Percentiles rank a stretch among this genome's conserved stretches.
Conservation (phyloP, 64 coral and sea anemone species). For the Montipora foliosa region DNA sequence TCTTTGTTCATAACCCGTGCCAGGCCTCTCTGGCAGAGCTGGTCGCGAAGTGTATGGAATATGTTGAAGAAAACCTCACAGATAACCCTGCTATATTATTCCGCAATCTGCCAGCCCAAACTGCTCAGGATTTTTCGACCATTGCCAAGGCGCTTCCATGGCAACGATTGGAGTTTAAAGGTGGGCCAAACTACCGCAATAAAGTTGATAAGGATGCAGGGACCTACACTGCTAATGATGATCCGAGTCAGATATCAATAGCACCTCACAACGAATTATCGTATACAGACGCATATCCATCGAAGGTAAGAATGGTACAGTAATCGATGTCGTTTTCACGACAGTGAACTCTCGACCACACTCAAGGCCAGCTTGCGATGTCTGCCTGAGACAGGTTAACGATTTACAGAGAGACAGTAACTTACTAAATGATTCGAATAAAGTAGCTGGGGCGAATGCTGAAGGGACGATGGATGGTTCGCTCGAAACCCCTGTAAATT, state of each 20-base stretch:
- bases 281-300: slow-evolving; percentile 52
- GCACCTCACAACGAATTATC: slow-evolving; percentile 79
- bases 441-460: too few relatives aligned
- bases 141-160: slow-evolving; percentile 52
- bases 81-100: slow-evolving; percentile 71
- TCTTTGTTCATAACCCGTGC: slow-evolving; percentile 22
- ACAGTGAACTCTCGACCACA: not conserved
- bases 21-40: slow-evolving; percentile 30
- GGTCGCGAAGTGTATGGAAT: slow-evolving; percentile 37
- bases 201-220: slow-evolving; percentile 1
- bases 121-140: slow-evolving; percentile 3
- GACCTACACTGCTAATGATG: slow-evolving; percentile 76
- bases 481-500: too few relatives aligned
- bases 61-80: slow-evolving; percentile 67
- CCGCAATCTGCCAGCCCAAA: slow-evolving; percentile 51
- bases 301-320: slow-evolving; percentile 42
- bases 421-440: too few relatives aligned
- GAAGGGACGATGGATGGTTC: too few relatives aligned
- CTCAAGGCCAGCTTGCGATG: too few relatives aligned
- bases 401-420: too few relatives aligned
- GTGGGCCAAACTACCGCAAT: slow-evolving; percentile 46
- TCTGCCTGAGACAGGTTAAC: too few relatives aligned
- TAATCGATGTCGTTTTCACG: not conserved
- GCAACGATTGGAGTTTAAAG: slow-evolving; percentile 46
- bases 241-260: slow-evolving; percentile 74